Evolutionary conservation across 2,113 vertebrate genomes (phyloP).

Genomic region (Todiramphus chloris): DNA sequence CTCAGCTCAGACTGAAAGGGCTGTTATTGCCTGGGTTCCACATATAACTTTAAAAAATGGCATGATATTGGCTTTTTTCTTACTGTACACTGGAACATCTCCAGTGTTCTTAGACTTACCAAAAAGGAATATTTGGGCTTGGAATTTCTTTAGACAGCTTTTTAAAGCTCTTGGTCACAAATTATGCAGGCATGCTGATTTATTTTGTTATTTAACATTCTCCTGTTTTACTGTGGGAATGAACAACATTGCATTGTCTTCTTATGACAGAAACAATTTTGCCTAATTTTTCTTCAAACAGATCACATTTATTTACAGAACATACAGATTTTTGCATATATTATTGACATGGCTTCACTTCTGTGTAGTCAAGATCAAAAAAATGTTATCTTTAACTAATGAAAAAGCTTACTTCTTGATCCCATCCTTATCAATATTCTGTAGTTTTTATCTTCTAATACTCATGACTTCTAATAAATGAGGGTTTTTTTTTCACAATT

Average conservation of each 20-base stretch:
- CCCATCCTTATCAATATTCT: background rate
- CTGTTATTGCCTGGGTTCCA: background rate
- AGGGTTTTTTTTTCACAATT: background rate
- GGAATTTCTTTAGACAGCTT: background rate
- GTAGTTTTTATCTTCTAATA: background rate
- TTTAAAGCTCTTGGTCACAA: background rate
- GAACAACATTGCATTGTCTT: background rate
- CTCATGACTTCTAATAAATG: background rate
- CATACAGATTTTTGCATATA: background rate
- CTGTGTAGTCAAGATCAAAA: background rate
- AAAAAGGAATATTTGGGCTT: background rate
- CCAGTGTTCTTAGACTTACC: background rate
- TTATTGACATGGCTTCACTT: background rate
- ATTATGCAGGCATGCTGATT: background rate
- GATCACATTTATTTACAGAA: background rate
- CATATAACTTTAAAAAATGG: background rate
- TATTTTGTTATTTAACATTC: background rate
- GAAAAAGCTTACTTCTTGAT: background rate
- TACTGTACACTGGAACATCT: fast-evolving
- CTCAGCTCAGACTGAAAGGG: background rate
- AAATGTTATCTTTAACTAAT: background rate
- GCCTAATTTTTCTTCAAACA: background rate
- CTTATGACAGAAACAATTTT: background rate
- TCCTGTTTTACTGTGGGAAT: background rate
- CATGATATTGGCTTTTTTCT: background rate